Evolutionary conservation across 1,140 invertebrate species (phyloP), one percentile per base, ranked within the genome.

Genomic region (Magallana ariakensis): DNA sequence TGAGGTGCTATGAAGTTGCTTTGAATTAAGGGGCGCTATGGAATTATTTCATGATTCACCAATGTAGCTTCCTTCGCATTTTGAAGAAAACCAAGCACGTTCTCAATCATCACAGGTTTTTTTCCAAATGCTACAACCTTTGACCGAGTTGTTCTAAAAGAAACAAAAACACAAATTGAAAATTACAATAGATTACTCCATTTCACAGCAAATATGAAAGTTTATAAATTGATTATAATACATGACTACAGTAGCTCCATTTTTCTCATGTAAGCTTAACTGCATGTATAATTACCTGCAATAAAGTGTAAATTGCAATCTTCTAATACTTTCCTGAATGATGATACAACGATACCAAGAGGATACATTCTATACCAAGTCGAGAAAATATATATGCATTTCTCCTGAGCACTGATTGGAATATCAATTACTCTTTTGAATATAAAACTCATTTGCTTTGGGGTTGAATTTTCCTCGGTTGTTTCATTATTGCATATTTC

Each of bases 251-350:
- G 33, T 46, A 46, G 33, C 33, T 46, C 33, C 1, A 46, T 46
- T 46, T 5, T 46, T 46, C 33, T 5, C 33, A 46, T 46, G 33
- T 46, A 46, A 46, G 5, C 33, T 46, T 46, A 46, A 46, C 33
- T 46, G 5, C 33, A 46, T 46, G 33, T 46, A 46, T 46, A 5
- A 46, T 26, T 75, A 75, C 66, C 66, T 75, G 66, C 66, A 75
- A 75, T 75, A 11, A 26, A 75, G 66, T 75, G 66, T 26, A 75
- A 26, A 75, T 75, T 75, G 9, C 66, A 75, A 26, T 75, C 66
- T 13, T 75, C 66, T 26, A 75, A 11, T 1, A 75, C 66, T 75
- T 75, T 75, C 15, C 33, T 75, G 3, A 75, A 11, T 10, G 66
- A 75, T 13, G 66, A 75, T 13, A 75, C 66, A 11, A 75, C 66